Evolutionary conservation across 2,797 vertebrate species (phyloP).

Genomic region (Clamator glandarius): DNA sequence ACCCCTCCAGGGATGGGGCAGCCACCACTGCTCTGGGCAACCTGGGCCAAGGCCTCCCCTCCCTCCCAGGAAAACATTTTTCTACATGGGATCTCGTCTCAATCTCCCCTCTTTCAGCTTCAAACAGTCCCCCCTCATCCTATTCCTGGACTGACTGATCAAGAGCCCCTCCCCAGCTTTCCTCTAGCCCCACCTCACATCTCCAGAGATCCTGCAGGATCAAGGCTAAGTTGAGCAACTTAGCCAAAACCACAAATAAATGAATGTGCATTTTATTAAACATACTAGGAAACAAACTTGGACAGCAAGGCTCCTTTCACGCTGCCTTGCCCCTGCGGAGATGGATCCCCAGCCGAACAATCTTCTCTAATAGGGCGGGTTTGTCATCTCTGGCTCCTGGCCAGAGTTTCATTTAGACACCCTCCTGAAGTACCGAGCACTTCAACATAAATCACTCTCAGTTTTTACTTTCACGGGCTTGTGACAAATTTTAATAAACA

Average conservation of each 20-base stretch:
- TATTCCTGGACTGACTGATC: too few relatives aligned
- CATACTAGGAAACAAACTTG: not conserved
- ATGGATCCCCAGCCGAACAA: not conserved
- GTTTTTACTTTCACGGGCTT: constrained; percentile 51
- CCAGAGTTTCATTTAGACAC: constrained; percentile 66
- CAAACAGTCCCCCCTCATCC: too few relatives aligned
- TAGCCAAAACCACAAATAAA: not conserved
- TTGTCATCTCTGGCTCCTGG: constrained; percentile 27
- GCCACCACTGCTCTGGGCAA: too few relatives aligned
- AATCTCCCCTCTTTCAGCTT: too few relatives aligned
- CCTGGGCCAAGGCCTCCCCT: too few relatives aligned
- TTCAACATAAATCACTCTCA: constrained; percentile 51
- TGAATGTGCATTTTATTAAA: not conserved
- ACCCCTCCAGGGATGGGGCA: too few relatives aligned
- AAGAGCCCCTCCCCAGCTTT: too few relatives aligned
- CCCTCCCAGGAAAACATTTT: too few relatives aligned
- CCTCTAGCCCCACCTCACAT: too few relatives aligned
- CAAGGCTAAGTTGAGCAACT: not conserved
- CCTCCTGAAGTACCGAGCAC: constrained; percentile 45
- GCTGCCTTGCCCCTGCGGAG: not conserved
- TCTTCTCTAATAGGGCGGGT: constrained; percentile 2
- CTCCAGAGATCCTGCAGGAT: too few relatives aligned
- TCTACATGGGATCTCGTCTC: too few relatives aligned
- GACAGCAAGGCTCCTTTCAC: not conserved
- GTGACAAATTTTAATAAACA: constrained; percentile 73